phyloP scores from a whole-genome alignment of 2,113 vertebrate species.

The Pontoporia blainvillei region DNA sequence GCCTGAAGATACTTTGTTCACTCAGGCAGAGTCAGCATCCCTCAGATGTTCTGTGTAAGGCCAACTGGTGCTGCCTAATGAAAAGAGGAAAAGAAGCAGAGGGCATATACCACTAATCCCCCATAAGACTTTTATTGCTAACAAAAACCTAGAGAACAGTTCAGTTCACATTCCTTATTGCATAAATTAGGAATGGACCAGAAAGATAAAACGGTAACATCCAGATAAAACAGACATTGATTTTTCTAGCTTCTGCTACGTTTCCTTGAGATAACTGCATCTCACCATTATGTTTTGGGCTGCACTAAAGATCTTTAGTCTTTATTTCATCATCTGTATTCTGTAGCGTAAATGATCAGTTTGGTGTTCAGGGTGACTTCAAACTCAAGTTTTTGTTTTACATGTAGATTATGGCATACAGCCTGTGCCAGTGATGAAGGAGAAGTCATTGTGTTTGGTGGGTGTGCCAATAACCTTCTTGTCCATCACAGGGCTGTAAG shows the following conservation, averaged over 20 bases:
- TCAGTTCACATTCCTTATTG: background rate
- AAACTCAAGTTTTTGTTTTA: conserved; percentile 18
- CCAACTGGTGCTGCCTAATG: background rate
- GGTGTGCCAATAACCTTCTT: conserved; percentile 97
- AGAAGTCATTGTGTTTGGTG: conserved; percentile 96
- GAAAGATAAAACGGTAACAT: background rate
- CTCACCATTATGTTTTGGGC: background rate
- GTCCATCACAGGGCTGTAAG: conserved; percentile 94
- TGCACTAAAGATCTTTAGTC: background rate
- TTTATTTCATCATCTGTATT: background rate
- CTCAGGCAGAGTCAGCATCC: background rate
- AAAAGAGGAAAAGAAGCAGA: background rate
- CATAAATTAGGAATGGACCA: background rate
- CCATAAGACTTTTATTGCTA: background rate
- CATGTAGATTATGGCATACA: conserved; percentile 93
- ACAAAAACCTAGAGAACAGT: conserved; percentile 3
- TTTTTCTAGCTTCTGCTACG: background rate
- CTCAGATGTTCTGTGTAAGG: background rate
- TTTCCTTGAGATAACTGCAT: background rate
- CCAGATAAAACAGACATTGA: background rate
- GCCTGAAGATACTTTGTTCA: background rate
- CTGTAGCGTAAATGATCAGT: background rate
- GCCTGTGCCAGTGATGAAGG: conserved; percentile 93
- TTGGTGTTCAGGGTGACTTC: background rate
- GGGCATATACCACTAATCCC: background rate